These are phyloP conservation scores for Sinocyclocheilus grahami DNA, from an alignment of 2,113 vertebrate species.

Conservation along the genomic window DNA sequence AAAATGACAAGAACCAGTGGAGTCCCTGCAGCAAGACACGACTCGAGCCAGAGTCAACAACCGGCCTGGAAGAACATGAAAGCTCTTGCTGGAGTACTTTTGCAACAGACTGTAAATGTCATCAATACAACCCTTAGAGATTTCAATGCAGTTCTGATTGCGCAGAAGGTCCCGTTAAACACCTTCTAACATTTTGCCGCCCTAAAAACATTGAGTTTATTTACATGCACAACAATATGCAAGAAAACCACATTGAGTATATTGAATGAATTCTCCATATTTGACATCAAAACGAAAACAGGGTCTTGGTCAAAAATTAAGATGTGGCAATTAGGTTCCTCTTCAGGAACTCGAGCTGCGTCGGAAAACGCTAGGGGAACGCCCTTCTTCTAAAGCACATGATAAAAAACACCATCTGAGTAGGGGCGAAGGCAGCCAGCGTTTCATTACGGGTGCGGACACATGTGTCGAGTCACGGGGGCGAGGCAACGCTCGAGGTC, in stretches of 20 bases:
- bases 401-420: too few species aligned
- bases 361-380: too few species aligned
- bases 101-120: background rate
- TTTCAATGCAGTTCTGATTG: background rate
- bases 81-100: slow-evolving; percentile 15
- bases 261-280: background rate
- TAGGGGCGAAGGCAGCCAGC: too few species aligned
- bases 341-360: too few species aligned
- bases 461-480: too few species aligned
- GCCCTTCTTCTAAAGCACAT: too few species aligned
- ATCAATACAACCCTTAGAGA: background rate
- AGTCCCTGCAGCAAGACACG: slow-evolving; percentile 7
- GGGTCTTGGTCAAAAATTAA: background rate
- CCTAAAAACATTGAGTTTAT: background rate
- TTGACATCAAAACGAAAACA: background rate
- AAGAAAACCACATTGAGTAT: background rate
- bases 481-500: too few species aligned
- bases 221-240: slow-evolving; percentile 6
- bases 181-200: background rate
- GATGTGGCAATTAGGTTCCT: background rate
- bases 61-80: slow-evolving; percentile 25
- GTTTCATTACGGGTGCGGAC: too few species aligned
- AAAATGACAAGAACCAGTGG: slow-evolving; percentile 37
- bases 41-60: slow-evolving; percentile 27
- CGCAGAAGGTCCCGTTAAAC: background rate